phyloP scores from a whole-genome alignment of 2,888 invertebrate species.

The Aspidiotus destructor region DNA sequence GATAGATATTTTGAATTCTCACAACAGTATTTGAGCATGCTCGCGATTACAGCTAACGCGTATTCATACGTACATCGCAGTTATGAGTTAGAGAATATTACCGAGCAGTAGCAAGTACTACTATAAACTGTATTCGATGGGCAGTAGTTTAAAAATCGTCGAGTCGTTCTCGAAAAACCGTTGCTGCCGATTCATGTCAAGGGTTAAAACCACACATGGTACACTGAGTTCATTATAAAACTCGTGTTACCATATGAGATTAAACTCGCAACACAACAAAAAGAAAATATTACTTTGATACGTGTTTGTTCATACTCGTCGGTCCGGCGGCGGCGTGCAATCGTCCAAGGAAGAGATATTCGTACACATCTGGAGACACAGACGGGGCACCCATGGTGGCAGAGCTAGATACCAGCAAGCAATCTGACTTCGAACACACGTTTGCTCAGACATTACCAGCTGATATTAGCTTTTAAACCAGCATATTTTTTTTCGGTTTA shows the following conservation, averaged over 20 bases:
- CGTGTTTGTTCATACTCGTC: too few species aligned
- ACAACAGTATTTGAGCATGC: too few species aligned
- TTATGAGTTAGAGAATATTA: too few species aligned
- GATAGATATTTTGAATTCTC: too few species aligned
- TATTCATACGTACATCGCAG: too few species aligned
- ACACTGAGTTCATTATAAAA: conserved; percentile 11
- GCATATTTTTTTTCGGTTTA: not conserved
- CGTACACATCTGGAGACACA: not conserved
- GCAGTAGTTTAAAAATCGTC: too few species aligned
- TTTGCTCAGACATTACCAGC: conserved; percentile 15
- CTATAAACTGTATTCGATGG: too few species aligned
- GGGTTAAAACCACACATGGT: conserved; percentile 14
- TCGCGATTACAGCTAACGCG: too few species aligned
- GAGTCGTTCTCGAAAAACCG: not conserved
- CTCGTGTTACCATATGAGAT: conserved; percentile 19
- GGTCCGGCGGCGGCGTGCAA: too few species aligned
- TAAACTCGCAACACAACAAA: conserved; percentile 16
- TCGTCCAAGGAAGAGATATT: too few species aligned
- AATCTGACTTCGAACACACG: conserved; percentile 5
- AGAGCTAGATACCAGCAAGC: conserved; percentile 19
- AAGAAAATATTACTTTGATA: not conserved
- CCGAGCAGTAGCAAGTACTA: too few species aligned
- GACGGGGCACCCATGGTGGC: conserved; percentile 8
- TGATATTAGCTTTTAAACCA: conserved; percentile 14
- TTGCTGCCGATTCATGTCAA: conserved; percentile 9